These are phyloP conservation scores for Myotis planiceps DNA, from an alignment of 2,797 vertebrate genomes.

Conservation along the genomic window DNA sequence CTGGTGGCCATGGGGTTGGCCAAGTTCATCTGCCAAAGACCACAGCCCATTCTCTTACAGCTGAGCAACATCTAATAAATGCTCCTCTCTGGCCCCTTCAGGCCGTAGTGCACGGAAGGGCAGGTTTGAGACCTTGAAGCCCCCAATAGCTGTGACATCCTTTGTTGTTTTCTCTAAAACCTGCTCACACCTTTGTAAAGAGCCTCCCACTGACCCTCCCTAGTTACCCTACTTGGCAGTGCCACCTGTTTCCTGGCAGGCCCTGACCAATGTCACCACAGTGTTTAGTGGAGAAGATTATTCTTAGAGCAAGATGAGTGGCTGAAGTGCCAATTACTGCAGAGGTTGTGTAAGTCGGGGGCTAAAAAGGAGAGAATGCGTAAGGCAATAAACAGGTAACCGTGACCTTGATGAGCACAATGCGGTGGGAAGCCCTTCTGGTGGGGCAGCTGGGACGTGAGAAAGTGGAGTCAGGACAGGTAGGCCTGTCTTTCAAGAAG, in stretches of 20 bases:
- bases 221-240: neutral
- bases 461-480: neutral
- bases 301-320: neutral
- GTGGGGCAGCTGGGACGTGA: neutral
- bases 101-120: too few relatives aligned
- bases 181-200: neutral
- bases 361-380: neutral
- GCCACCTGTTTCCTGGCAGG: neutral
- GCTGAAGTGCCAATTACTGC: neutral
- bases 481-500: neutral
- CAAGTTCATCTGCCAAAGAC: neutral
- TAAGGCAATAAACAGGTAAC: neutral
- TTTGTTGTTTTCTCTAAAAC: neutral
- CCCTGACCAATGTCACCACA: neutral
- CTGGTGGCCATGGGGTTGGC: neutral
- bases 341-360: neutral
- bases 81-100: neutral
- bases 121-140: neutral
- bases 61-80: neutral
- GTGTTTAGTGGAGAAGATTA: neutral
- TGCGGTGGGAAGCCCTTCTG: neutral
- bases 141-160: neutral
- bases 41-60: neutral
- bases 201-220: neutral
- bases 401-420: neutral